Evolutionary conservation across 2,888 invertebrate genomes (phyloP).

Genomic region (Furcula furcula): DNA sequence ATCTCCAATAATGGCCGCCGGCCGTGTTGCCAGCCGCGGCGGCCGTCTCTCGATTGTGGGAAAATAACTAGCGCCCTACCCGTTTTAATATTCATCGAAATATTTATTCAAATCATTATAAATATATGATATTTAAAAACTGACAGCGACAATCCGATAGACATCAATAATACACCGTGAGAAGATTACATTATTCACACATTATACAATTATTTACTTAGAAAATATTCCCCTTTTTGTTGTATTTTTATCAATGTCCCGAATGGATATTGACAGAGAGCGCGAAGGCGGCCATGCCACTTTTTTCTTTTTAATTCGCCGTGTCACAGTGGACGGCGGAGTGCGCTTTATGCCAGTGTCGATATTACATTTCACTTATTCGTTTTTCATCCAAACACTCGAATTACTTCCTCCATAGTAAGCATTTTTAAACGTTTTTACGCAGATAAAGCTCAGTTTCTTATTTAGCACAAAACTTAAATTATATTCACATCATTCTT

Average conservation of each 20-base stretch:
- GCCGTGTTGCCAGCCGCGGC: slow-evolving; percentile 54
- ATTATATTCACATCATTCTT: slow-evolving; percentile 28
- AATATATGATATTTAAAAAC: slow-evolving; percentile 25
- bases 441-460: slow-evolving; percentile 8
- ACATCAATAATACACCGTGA: slow-evolving; percentile 25
- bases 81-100: slow-evolving; percentile 30
- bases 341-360: slow-evolving; percentile 45
- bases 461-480: slow-evolving; percentile 24
- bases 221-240: slow-evolving; percentile 28
- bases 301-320: slow-evolving; percentile 56
- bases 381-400: slow-evolving; percentile 4
- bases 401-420: slow-evolving; percentile 25
- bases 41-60: slow-evolving; percentile 40
- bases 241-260: slow-evolving; percentile 45
- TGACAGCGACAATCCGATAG: slow-evolving; percentile 24
- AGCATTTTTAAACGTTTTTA: slow-evolving; percentile 29
- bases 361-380: slow-evolving; percentile 17
- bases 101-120: slow-evolving; percentile 18
- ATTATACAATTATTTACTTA: slow-evolving; percentile 43
- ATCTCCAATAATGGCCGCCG: slow-evolving; percentile 69
- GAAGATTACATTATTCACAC: slow-evolving; percentile 39
- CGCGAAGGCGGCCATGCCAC: slow-evolving; percentile 51
- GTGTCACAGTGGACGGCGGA: slow-evolving; percentile 40
- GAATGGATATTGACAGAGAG: slow-evolving; percentile 57
- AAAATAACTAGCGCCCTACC: slow-evolving; percentile 30